Conservation (phyloP, 2,888 invertebrate species). For the Diaperis boleti region DNA sequence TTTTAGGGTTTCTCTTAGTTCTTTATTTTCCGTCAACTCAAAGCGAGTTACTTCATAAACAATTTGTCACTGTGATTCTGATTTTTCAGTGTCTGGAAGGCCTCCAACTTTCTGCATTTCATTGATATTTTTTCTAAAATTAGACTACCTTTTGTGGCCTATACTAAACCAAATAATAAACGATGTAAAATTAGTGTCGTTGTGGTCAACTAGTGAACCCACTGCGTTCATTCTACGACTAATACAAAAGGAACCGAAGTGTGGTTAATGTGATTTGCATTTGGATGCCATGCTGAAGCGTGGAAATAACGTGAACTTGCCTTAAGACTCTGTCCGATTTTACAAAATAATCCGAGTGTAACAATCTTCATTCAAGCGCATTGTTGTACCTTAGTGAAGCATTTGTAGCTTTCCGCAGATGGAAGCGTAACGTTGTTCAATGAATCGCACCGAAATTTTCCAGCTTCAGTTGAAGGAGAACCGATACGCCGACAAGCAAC, state of each 20-base stretch:
- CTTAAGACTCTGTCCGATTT: conserved; percentile 29
- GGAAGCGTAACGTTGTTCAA: conserved; percentile 28
- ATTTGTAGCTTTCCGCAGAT: conserved; percentile 28
- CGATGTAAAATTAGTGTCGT: conserved; percentile 8
- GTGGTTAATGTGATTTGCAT: conserved; percentile 32
- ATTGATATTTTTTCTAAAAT: conserved; percentile 7
- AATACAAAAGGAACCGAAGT: conserved; percentile 19
- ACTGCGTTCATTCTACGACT: not conserved
- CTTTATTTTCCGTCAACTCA: not conserved
- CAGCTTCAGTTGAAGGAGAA: not conserved
- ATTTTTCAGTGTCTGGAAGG: conserved; percentile 1
- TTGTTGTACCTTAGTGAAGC: conserved; percentile 29
- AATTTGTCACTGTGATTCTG: conserved; percentile 14
- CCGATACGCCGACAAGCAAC: not conserved
- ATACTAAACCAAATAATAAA: conserved; percentile 15
- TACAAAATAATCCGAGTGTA: conserved; percentile 32
- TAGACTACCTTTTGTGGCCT: conserved; percentile 4
- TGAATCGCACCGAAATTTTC: conserved; percentile 22
- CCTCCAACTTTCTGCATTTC: conserved; percentile 2
- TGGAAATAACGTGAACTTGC: conserved; percentile 29
- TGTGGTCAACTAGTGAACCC: not conserved
- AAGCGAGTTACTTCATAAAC: not conserved
- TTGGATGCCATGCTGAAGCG: conserved; percentile 20
- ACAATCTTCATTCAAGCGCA: conserved; percentile 35
- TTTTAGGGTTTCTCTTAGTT: not conserved